phyloP scores from a whole-genome alignment of 2,888 invertebrate genomes.

The Leptinotarsa juncta region DNA sequence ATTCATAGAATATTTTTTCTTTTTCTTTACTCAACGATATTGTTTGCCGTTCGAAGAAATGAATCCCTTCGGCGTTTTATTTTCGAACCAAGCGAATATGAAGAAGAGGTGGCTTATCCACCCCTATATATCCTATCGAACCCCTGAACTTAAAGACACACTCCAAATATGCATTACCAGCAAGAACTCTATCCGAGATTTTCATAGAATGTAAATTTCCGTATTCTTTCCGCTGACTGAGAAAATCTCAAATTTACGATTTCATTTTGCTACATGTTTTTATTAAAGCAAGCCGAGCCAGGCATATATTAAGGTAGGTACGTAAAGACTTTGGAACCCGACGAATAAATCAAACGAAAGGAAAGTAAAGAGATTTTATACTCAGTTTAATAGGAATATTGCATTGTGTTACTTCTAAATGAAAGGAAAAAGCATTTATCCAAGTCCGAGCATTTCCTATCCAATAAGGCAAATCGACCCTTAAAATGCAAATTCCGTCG shows the following conservation, averaged over 20 bases:
- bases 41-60: not conserved
- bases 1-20: not conserved
- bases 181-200: slow-evolving; percentile 37
- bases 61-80: not conserved
- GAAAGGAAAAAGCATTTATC: slow-evolving; percentile 47
- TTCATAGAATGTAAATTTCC: slow-evolving; percentile 38
- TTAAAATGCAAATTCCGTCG: slow-evolving; percentile 56
- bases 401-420: slow-evolving; percentile 31
- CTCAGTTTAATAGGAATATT: slow-evolving; percentile 41
- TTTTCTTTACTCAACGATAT: not conserved
- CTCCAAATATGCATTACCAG: slow-evolving; percentile 38
- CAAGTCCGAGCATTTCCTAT: slow-evolving; percentile 47
- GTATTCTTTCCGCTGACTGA: slow-evolving; percentile 40
- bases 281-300: slow-evolving; percentile 39
- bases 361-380: slow-evolving; percentile 40
- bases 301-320: slow-evolving; percentile 41
- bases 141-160: slow-evolving; percentile 30
- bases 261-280: slow-evolving; percentile 40
- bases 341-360: slow-evolving; percentile 39
- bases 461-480: slow-evolving; percentile 47
- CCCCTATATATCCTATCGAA: slow-evolving; percentile 20
- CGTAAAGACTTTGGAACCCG: slow-evolving; percentile 27
- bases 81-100: not conserved
- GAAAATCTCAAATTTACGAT: slow-evolving; percentile 42
- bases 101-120: not conserved